Percentiles rank a stretch among this genome's conserved stretches.
Conservation (phyloP, 2,888 invertebrate genomes). For the Camponotus fellah region DNA sequence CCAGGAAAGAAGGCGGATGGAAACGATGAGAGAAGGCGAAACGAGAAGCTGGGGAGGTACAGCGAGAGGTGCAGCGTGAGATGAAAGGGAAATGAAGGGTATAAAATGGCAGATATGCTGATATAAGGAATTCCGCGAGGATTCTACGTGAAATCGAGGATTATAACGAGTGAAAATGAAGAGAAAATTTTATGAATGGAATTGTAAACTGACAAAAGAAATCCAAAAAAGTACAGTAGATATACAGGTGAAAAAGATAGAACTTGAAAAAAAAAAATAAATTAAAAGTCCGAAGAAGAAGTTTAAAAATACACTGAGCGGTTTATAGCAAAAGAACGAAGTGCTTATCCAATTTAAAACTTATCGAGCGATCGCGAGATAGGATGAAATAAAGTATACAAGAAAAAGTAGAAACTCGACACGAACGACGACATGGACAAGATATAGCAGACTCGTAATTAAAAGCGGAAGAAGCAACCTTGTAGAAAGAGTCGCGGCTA, state of each 20-base stretch:
- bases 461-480: slow-evolving; percentile 36
- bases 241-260: background rate
- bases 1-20: slow-evolving; percentile 46
- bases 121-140: slow-evolving; percentile 45
- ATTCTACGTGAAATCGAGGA: slow-evolving; percentile 41
- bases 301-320: background rate
- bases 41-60: slow-evolving; percentile 50
- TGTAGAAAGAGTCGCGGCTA: slow-evolving; percentile 25
- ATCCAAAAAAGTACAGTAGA: background rate
- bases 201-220: slow-evolving; percentile 5
- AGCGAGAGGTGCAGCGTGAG: slow-evolving; percentile 61
- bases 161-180: slow-evolving; percentile 17
- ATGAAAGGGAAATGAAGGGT: slow-evolving; percentile 59
- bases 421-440: background rate
- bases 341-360: slow-evolving; percentile 14
- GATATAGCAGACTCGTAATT: slow-evolving; percentile 28
- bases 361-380: slow-evolving; percentile 36
- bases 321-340: background rate
- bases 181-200: slow-evolving; percentile 18
- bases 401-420: slow-evolving; percentile 14
- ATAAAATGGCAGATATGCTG: slow-evolving; percentile 47
- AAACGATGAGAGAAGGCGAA: slow-evolving; percentile 48
- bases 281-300: background rate
- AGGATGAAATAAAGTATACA: background rate
- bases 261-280: slow-evolving; percentile 6